phyloP scores from a whole-genome alignment of 2,888 invertebrate species.

The Chaetogeoica ovagalla region DNA sequence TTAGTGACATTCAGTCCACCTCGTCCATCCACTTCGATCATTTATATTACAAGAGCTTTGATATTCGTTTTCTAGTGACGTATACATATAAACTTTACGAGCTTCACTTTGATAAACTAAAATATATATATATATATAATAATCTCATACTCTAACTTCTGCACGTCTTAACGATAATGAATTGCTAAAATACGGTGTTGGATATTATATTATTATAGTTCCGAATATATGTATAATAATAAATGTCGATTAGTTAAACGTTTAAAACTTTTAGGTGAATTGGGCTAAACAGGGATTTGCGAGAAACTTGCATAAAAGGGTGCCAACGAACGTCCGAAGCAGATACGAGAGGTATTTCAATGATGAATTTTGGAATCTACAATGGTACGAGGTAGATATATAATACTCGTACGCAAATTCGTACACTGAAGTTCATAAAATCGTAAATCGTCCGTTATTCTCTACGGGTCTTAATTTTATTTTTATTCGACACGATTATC shows the following conservation, averaged over 20 bases:
- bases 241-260: constrained; percentile 25
- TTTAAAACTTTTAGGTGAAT: constrained; percentile 48
- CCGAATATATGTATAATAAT: not conserved
- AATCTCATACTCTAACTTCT: not conserved
- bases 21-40: no score
- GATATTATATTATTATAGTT: not conserved
- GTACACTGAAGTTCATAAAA: constrained; percentile 21
- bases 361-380: constrained; percentile 82
- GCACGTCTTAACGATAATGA: constrained; percentile 27
- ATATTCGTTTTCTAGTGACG: no score
- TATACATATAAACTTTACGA: not conserved
- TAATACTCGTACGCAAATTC: constrained; percentile 13
- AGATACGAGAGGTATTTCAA: constrained; percentile 66
- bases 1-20: no score
- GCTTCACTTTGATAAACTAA: not conserved
- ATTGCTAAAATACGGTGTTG: constrained; percentile 12
- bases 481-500: not conserved
- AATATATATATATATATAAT: not conserved
- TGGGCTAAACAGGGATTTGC: constrained; percentile 52
- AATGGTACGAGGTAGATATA: constrained; percentile 83
- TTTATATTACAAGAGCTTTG: no score
- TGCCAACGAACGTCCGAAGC: constrained; percentile 52
- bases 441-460: constrained; percentile 9
- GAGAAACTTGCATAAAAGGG: constrained; percentile 43
- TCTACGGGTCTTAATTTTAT: not conserved